phyloP scores from a whole-genome alignment of 2,888 invertebrate genomes.

The Synanthedon myopaeformis region DNA sequence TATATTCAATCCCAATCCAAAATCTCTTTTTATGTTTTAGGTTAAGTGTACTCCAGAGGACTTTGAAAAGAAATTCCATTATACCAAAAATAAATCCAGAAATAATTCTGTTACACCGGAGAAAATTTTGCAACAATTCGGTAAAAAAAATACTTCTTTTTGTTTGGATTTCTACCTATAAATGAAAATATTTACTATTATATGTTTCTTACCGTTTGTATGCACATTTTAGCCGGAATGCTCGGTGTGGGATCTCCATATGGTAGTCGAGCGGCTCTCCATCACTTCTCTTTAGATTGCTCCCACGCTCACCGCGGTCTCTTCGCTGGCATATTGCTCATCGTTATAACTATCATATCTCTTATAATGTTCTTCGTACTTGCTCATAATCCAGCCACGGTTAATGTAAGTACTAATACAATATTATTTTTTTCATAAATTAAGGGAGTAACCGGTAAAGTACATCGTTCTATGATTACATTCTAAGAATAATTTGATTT shows the following conservation, averaged over 20 bases:
- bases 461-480: too few relatives aligned
- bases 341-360: slow-evolving; percentile 86
- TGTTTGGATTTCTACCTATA: too few relatives aligned
- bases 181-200: neutral
- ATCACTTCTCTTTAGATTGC: slow-evolving; percentile 85
- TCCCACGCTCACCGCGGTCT: slow-evolving; percentile 85
- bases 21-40: slow-evolving; percentile 20
- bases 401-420: slow-evolving; percentile 38
- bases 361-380: slow-evolving; percentile 92
- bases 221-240: slow-evolving; percentile 66
- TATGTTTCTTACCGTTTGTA: neutral
- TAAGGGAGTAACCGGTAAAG: too few relatives aligned
- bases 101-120: slow-evolving; percentile 63
- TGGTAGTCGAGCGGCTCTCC: slow-evolving; percentile 57
- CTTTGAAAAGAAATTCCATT: slow-evolving; percentile 51
- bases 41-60: slow-evolving; percentile 61
- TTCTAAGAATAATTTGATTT: too few relatives aligned
- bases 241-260: slow-evolving; percentile 55
- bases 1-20: too few relatives aligned
- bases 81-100: slow-evolving; percentile 49
- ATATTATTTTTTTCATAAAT: too few relatives aligned
- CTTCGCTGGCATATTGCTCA: slow-evolving; percentile 78
- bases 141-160: slow-evolving; percentile 15
- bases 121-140: slow-evolving; percentile 64
- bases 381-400: slow-evolving; percentile 73